Percentiles rank a stretch among this genome's conserved stretches.
phyloP scores from a whole-genome alignment of 1,140 invertebrate species.

The Drosophila saltans region DNA sequence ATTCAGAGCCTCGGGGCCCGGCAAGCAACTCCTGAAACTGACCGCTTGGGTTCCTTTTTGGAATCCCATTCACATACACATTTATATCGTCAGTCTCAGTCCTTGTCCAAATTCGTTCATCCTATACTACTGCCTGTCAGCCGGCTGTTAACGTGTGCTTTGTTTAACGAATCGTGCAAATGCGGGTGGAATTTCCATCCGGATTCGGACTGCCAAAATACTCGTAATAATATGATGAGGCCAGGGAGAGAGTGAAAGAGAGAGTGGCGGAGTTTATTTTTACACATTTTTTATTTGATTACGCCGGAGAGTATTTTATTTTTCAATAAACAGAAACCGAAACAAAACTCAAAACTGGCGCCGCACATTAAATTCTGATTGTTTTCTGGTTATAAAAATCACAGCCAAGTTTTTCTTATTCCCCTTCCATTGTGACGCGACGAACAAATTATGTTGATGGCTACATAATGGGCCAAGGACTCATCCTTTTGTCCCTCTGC shows the following conservation, averaged over 20 bases:
- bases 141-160: slow-evolving; percentile 77
- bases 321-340: slow-evolving; percentile 55
- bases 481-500: neutral
- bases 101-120: slow-evolving; percentile 1
- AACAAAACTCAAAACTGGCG: slow-evolving; percentile 64
- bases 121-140: neutral
- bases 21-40: slow-evolving; percentile 59
- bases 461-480: slow-evolving; percentile 63
- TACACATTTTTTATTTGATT: slow-evolving; percentile 74
- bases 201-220: slow-evolving; percentile 23
- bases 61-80: neutral
- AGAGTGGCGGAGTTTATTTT: slow-evolving; percentile 63
- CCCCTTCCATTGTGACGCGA: slow-evolving; percentile 29
- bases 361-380: slow-evolving; percentile 80
- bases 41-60: slow-evolving; percentile 42
- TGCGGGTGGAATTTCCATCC: slow-evolving; percentile 69
- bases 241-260: neutral
- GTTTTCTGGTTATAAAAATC: slow-evolving; percentile 73
- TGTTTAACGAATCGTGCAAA: slow-evolving; percentile 83
- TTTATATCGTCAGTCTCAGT: slow-evolving; percentile 22
- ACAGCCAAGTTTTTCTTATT: slow-evolving; percentile 62
- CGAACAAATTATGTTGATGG: slow-evolving; percentile 76
- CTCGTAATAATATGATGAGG: slow-evolving; percentile 16
- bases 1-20: slow-evolving; percentile 26
- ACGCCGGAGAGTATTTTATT: slow-evolving; percentile 67